Percentiles rank a stretch among this genome's conserved stretches.
Conservation (phyloP, 2,888 invertebrate genomes). For the Fragum whitleyi region DNA sequence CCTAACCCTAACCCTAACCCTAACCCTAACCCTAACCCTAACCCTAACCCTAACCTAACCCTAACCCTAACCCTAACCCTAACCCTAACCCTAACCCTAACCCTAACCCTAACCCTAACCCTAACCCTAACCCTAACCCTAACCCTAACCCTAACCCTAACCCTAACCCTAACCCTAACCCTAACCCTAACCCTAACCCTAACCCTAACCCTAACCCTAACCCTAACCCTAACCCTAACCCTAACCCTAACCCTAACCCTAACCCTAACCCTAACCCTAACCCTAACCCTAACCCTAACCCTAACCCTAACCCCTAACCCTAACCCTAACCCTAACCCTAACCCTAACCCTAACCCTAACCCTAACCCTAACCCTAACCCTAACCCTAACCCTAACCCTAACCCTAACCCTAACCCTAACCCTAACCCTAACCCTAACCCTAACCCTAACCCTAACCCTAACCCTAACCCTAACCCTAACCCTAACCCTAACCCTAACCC, state of each 20-base stretch:
- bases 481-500: slow-evolving; percentile 59
- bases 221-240: slow-evolving; percentile 53
- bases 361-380: slow-evolving; percentile 67
- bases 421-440: slow-evolving; percentile 57
- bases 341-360: slow-evolving; percentile 71
- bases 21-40: slow-evolving; percentile 63
- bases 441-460: slow-evolving; percentile 52
- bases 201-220: slow-evolving; percentile 34
- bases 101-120: slow-evolving; percentile 70
- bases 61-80: slow-evolving; percentile 16
- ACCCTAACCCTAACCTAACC: too few species aligned
- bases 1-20: slow-evolving; percentile 69
- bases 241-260: slow-evolving; percentile 58
- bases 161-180: slow-evolving; percentile 60
- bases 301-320: too few species aligned
- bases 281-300: slow-evolving; percentile 69
- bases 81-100: slow-evolving; percentile 68
- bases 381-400: slow-evolving; percentile 48
- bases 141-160: slow-evolving; percentile 55
- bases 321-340: too few species aligned
- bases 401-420: slow-evolving; percentile 65
- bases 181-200: slow-evolving; percentile 51
- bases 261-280: slow-evolving; percentile 63
- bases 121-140: slow-evolving; percentile 67
- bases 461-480: slow-evolving; percentile 58